Percentiles rank a stretch among this genome's conserved stretches.
Evolutionary conservation across 2,113 vertebrate genomes (phyloP).

Genomic region (Mirza zaza): DNA sequence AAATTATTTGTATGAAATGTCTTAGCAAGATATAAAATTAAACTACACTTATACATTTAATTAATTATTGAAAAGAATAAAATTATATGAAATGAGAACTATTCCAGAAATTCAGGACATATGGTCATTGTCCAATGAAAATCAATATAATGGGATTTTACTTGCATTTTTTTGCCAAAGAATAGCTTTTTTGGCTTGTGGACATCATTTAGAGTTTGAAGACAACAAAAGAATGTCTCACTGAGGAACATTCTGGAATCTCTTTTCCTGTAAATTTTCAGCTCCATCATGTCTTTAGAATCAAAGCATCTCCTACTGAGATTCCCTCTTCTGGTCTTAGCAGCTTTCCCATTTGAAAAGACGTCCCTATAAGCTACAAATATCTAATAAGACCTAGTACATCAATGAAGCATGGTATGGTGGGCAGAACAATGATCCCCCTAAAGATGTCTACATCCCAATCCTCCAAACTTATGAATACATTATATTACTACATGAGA

Average conservation of each 20-base stretch:
- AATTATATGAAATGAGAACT: constrained; percentile 26
- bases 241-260: background rate
- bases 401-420: background rate
- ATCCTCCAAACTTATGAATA: background rate
- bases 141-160: background rate
- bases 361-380: background rate
- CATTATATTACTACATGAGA: background rate
- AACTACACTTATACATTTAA: constrained; percentile 21
- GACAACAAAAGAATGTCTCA: background rate
- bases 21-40: constrained; percentile 13
- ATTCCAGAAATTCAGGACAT: constrained; percentile 17
- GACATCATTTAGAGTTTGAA: background rate
- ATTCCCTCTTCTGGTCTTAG: background rate
- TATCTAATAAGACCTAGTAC: background rate
- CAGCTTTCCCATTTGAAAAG: background rate
- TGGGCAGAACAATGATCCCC: background rate
- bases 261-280: background rate
- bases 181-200: background rate
- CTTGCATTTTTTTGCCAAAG: background rate
- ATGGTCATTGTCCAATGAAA: background rate
- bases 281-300: background rate
- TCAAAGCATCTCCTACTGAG: background rate
- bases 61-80: constrained; percentile 40
- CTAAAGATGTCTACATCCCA: background rate
- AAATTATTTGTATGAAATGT: constrained; percentile 13